Evolutionary conservation across 2,797 vertebrate species (phyloP).

Genomic region (Oreochromis grahami): DNA sequence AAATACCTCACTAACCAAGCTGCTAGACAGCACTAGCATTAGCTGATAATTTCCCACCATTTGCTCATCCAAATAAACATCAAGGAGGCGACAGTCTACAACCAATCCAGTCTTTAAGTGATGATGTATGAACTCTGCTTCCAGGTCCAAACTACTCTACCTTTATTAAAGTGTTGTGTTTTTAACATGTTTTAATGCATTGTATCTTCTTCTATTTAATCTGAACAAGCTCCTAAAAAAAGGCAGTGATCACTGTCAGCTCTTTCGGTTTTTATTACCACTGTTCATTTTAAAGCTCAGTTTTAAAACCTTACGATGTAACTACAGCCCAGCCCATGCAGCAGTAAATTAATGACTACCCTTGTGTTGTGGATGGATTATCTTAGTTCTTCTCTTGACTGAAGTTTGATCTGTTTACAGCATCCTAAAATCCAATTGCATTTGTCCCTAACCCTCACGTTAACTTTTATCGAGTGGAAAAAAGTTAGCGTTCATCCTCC

Average conservation of each 20-base stretch:
- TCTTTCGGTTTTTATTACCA: neutral
- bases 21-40: neutral
- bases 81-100: neutral
- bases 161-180: neutral
- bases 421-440: neutral
- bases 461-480: neutral
- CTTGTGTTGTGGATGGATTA: neutral
- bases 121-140: neutral
- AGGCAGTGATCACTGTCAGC: neutral
- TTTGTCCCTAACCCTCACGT: neutral
- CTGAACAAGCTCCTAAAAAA: fast-evolving
- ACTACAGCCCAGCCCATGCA: neutral
- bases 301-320: neutral
- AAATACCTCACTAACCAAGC: neutral
- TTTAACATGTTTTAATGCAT: neutral
- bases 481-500: fast-evolving
- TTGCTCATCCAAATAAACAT: neutral
- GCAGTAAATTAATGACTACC: neutral
- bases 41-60: neutral
- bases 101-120: neutral
- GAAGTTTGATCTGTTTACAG: neutral
- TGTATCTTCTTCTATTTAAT: neutral
- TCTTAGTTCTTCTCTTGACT: neutral
- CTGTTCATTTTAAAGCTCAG: neutral
- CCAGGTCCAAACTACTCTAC: neutral